Evolutionary conservation across 2,797 vertebrate genomes (phyloP).

Genomic region (Caiman crocodilus): DNA sequence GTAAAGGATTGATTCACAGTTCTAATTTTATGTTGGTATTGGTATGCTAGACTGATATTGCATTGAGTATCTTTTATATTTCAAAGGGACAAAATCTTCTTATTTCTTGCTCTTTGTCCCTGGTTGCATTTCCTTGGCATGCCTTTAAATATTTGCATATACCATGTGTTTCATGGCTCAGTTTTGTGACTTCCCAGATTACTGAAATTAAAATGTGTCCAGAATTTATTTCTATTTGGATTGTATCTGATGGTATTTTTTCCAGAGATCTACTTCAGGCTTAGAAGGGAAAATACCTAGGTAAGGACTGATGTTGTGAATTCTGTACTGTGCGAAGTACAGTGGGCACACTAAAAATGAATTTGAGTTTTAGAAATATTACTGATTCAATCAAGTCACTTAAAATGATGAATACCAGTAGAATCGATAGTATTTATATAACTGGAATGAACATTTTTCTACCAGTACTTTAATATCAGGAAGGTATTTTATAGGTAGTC

Average conservation of each 20-base stretch:
- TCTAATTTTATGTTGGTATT: not conserved
- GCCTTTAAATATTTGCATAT: not conserved
- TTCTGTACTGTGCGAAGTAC: not conserved
- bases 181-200: not conserved
- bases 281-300: not conserved
- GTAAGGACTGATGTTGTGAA: not conserved
- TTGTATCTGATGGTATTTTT: not conserved
- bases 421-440: not conserved
- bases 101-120: not conserved
- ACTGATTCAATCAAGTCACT: not conserved
- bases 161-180: not conserved
- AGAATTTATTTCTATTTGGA: not conserved
- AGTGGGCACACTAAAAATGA: accelerated
- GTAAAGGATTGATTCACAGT: not conserved
- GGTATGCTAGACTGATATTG: not conserved
- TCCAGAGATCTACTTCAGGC: not conserved
- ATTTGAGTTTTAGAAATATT: not conserved
- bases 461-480: not conserved
- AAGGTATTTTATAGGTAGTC: not conserved
- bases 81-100: not conserved
- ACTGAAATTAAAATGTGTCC: not conserved
- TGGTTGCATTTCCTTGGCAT: not conserved
- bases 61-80: not conserved
- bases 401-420: not conserved
- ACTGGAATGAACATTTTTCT: not conserved